phyloP scores from a whole-genome alignment of 2,888 invertebrate species.

The Drosophila neotestacea region DNA sequence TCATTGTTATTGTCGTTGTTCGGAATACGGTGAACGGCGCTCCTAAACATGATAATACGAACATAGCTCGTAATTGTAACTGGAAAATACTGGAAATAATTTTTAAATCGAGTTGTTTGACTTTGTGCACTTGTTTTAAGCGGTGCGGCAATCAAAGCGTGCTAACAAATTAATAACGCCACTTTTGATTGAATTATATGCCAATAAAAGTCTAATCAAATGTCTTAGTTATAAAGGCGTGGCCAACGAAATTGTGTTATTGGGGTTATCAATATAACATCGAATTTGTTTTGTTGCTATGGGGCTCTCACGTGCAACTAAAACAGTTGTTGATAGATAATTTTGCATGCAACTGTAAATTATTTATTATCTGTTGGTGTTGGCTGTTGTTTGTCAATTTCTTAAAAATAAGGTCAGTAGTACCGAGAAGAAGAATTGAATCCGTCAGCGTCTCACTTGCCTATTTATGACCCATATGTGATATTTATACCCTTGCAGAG shows the following conservation, averaged over 20 bases:
- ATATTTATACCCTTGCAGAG: too few species aligned
- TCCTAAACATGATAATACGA: conserved; percentile 39
- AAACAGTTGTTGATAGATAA: conserved; percentile 7
- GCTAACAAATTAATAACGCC: conserved; percentile 62
- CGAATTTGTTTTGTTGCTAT: conserved; percentile 6
- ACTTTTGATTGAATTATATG: conserved; percentile 78
- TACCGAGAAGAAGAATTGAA: conserved; percentile 33
- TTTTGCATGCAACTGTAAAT: conserved; percentile 49
- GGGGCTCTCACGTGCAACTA: conserved; percentile 10
- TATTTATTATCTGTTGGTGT: conserved; percentile 40
- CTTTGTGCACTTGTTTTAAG: conserved; percentile 39
- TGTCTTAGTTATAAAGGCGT: conserved; percentile 61
- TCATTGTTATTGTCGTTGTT: conserved; percentile 7
- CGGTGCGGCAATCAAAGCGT: conserved; percentile 58
- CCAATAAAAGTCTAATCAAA: conserved; percentile 81
- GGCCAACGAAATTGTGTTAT: conserved; percentile 5
- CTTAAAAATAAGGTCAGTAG: conserved; percentile 33
- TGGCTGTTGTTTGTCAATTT: conserved; percentile 60
- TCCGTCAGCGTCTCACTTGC: conserved; percentile 20
- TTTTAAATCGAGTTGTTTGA: conserved; percentile 36
- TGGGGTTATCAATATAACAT: conserved; percentile 17
- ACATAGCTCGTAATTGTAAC: conserved; percentile 55
- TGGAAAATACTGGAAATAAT: conserved; percentile 74
- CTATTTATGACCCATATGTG: conserved; percentile 39
- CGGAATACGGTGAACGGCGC: conserved; percentile 5